A percentile compares a stretch with the other conserved stretches of the same genome.
Conservation (phyloP, 2,797 vertebrate species). For the Pipistrellus pipistrellus region DNA sequence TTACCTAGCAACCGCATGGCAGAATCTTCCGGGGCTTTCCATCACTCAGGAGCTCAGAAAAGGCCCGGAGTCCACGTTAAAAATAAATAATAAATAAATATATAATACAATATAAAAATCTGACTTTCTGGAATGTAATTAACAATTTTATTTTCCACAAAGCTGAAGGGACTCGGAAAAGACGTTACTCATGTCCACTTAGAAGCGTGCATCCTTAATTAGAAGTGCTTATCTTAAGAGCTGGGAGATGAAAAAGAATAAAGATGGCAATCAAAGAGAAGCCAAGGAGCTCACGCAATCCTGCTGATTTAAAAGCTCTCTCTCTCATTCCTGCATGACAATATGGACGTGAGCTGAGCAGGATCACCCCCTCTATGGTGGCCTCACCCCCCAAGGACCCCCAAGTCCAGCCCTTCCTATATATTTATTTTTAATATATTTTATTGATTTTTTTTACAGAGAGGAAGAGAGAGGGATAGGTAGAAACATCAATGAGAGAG, state of each 20-base stretch:
- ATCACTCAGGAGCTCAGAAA: conserved; percentile 37
- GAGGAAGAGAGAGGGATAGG: too few relatives aligned
- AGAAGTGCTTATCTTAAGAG: neutral
- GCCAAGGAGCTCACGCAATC: neutral
- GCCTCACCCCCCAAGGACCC: neutral
- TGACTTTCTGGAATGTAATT: conserved; percentile 33
- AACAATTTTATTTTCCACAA: conserved; percentile 34
- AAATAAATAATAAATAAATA: neutral
- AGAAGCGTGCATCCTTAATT: neutral
- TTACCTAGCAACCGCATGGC: conserved; percentile 78
- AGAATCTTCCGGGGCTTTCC: conserved; percentile 48
- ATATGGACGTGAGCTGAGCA: accelerated
- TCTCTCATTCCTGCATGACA: neutral
- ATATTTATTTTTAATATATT: too few relatives aligned
- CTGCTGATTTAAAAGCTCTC: neutral
- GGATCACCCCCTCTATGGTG: accelerated
- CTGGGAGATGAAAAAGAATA: conserved; percentile 12
- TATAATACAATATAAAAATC: neutral
- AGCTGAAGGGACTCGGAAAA: neutral
- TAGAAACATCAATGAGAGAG: too few relatives aligned
- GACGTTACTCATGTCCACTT: neutral
- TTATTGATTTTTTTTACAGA: too few relatives aligned
- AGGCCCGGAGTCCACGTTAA: conserved; percentile 2
- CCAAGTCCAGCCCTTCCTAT: neutral
- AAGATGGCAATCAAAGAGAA: neutral